Base-by-base conservation (phyloP, 2,888 invertebrate genomes). In the Pyralis farinalis region DNA sequence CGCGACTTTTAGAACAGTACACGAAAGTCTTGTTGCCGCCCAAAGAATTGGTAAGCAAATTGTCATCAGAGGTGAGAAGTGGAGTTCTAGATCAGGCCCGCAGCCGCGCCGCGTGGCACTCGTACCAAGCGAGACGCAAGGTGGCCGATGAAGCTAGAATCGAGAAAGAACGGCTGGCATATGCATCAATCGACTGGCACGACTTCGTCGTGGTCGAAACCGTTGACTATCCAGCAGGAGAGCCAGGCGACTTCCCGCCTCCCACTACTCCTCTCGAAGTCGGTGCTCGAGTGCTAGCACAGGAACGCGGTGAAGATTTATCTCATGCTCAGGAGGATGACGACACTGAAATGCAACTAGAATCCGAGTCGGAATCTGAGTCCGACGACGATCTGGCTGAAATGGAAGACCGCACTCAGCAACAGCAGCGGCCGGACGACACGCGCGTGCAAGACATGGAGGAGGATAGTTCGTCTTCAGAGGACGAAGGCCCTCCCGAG, bases 141-240 rank as follows among this genome's bases (percentile, higher is more conserved):
- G 94, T 97, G 0, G 95, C 96, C 43, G 98, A 98, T 70, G 98
- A 99, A 68, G 98, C 98, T 49, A 96, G 97, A 63, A 91, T 97
- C 6, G 99, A 99, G 77, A 93, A 96, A 46, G 99, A 99, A 78
- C 92, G 99, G 72, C 93, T 96, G 20, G 96, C 96, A 0, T 99
- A 99, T 74, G 98, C 98, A 0, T 97, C 97, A 66, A 98, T 99
- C 49, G 99, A 99, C 75, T 99, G 99, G 99, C 99, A 99, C 74
- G 99, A 99, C 80, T 99, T 99, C 80, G 99, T 99, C 0, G 99
- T 99, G 0, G 99, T 99, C 0, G 99, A 99, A 86, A 99, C 99
- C 0, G 99, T 99, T 0, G 99, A 99, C 79, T 99, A 99, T 76
- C 98, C 98, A 57, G 96, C 97, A 0, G 97, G 96, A 60, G 99